Conservation (phyloP, 2,797 vertebrate genomes). For the Sebastes wilsoni region DNA sequence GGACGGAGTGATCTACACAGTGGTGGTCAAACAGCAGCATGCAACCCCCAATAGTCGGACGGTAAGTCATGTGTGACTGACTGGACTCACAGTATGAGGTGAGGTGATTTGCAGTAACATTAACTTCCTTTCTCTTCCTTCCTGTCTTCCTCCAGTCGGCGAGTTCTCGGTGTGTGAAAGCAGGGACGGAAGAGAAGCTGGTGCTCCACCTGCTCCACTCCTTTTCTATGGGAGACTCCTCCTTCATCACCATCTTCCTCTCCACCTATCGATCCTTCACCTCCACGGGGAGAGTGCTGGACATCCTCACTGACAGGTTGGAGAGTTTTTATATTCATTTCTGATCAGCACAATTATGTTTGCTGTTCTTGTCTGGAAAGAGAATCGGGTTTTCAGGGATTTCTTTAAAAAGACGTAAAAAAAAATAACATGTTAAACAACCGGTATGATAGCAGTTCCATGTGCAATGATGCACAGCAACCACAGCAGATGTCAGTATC, state of each 20-base stretch:
- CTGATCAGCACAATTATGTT: not conserved
- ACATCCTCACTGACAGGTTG: constrained; percentile 87
- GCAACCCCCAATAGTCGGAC: constrained; percentile 33
- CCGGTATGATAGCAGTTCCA: not conserved
- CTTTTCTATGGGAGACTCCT: constrained; percentile 82
- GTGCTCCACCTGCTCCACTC: constrained; percentile 90
- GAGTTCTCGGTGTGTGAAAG: constrained; percentile 80
- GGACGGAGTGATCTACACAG: constrained; percentile 86
- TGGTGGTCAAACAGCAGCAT: constrained; percentile 80
- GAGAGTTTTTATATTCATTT: not conserved
- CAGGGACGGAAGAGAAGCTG: constrained; percentile 88
- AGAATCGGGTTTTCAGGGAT: not conserved
- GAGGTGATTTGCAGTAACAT: not conserved
- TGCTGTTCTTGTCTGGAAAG: not conserved
- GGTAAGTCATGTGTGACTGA: constrained; percentile 43
- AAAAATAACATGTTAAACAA: not conserved
- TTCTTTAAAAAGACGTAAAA: not conserved
- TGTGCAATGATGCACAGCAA: not conserved
- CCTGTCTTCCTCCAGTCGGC: constrained; percentile 41
- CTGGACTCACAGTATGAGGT: not conserved
- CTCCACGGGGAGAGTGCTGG: constrained; percentile 82
- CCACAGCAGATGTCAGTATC: constrained; percentile 13
- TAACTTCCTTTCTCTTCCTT: constrained; percentile 2
- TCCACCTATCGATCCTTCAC: constrained; percentile 91
- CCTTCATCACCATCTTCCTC: constrained; percentile 88